Base-by-base conservation (phyloP, 2,888 invertebrate genomes). In the Eilema griseolum region DNA sequence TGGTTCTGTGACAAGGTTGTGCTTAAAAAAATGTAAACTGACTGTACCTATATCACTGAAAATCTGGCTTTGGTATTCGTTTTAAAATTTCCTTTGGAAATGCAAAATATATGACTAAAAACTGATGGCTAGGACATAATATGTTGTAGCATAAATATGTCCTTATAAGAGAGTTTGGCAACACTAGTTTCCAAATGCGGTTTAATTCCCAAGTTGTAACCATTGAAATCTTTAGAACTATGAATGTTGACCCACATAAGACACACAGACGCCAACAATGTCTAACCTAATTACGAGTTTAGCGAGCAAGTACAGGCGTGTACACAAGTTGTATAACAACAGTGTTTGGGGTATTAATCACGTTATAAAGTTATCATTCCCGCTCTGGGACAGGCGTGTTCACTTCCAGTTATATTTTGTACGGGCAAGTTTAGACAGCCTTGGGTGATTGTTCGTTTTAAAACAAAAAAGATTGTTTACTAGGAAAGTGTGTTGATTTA, bases 321-420 rank as follows among this genome's bases (percentile, higher is more conserved):
- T 69, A 73, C 33, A 64, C 79, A 74, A 76, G 74, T 77, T 79
- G 56, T 63, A 71, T 64, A 77, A 72, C 72, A 77, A 81, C 78
- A 70, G 61, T 77, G 74, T 77, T 71, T 73, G 65, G 80, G 64
- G 72, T 68, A 81, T 71, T 82, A 78, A 82, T 75, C 65, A 71
- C 70, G 72, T 82, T 82, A 81, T 80, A 76, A 82, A 81, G 80
- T 82, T 81, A 81, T 81, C 76, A 82, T 75, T 76, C 67, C 61
- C 60, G 62, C 74, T 72, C 41, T 4, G 77, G 75, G 80, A 77
- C 77, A 75, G 65, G 77, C 72, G 71, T 69, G 41, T 46, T 0
- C 24, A 11, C 61, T 70, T 65, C 14, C 16, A 12, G 26, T 33
- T 73, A 63, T 60, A 46, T 77, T 75, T 67, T 78, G 71, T 71